Evolutionary conservation across 2,797 vertebrate genomes (phyloP).

Genomic region (Sebastes minor): DNA sequence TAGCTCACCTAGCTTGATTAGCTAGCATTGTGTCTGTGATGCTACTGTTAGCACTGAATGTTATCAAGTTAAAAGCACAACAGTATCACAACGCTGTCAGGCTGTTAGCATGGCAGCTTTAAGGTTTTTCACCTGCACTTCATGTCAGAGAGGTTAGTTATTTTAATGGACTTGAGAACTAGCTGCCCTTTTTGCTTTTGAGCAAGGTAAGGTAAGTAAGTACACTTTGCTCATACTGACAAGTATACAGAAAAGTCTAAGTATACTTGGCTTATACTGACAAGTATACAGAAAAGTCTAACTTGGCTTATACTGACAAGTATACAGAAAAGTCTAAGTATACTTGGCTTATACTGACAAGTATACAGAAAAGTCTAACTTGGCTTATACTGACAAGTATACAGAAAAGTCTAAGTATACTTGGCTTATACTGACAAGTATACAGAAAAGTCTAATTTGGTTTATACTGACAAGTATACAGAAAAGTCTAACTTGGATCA

Average conservation of each 20-base stretch:
- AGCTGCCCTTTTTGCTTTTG: background rate
- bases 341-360: fast-evolving
- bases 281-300: too few relatives aligned
- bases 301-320: too few relatives aligned
- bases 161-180: background rate
- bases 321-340: too few relatives aligned
- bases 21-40: background rate
- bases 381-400: fast-evolving
- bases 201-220: background rate
- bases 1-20: slow-evolving; percentile 12
- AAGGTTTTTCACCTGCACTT: background rate
- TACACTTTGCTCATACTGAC: too few relatives aligned
- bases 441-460: too few relatives aligned
- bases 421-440: too few relatives aligned
- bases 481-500: too few relatives aligned
- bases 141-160: fast-evolving
- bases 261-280: fast-evolving
- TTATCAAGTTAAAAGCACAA: background rate
- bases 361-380: too few relatives aligned
- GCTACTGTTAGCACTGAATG: slow-evolving; percentile 9
- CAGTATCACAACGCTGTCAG: background rate
- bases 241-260: too few relatives aligned
- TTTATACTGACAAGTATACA: fast-evolving
- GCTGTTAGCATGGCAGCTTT: fast-evolving
- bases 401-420: too few relatives aligned